Conservation (phyloP, 1,140 invertebrate genomes). For the Chrysopa pallens region DNA sequence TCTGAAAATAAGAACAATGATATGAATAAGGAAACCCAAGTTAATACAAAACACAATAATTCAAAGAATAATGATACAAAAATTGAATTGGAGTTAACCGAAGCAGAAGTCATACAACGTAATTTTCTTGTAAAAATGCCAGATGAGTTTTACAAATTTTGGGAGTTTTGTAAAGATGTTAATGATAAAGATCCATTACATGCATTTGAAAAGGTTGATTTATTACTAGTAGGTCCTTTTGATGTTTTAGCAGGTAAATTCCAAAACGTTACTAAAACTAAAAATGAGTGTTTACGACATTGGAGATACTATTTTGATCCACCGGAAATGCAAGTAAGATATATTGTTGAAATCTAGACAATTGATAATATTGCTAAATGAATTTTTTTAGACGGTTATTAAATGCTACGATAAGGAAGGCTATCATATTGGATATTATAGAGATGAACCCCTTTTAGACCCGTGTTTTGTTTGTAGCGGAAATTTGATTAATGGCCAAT, state of each 20-base stretch:
- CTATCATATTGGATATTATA: slow-evolving; percentile 77
- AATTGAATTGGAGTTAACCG: not conserved
- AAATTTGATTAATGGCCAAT: slow-evolving; percentile 25
- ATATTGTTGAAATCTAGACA: slow-evolving; percentile 1
- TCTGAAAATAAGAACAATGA: no score
- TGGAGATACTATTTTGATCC: slow-evolving; percentile 89
- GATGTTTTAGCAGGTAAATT: slow-evolving; percentile 60
- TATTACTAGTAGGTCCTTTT: slow-evolving; percentile 70
- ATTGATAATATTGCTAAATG: not conserved
- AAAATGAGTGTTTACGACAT: slow-evolving; percentile 51
- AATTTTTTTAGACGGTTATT: slow-evolving; percentile 40
- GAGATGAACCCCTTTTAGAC: slow-evolving; percentile 57
- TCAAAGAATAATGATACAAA: no score
- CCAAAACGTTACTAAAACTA: slow-evolving; percentile 28
- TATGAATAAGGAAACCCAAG: no score
- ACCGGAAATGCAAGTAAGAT: slow-evolving; percentile 69
- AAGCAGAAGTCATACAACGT: slow-evolving; percentile 39
- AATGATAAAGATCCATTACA: slow-evolving; percentile 37
- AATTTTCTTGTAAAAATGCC: slow-evolving; percentile 79
- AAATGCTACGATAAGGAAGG: slow-evolving; percentile 45
- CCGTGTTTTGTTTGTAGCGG: slow-evolving; percentile 56
- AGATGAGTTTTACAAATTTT: slow-evolving; percentile 71
- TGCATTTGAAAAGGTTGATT: slow-evolving; percentile 42
- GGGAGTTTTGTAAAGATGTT: slow-evolving; percentile 54
- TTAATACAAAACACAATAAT: no score